Evolutionary conservation across 2,888 invertebrate genomes (phyloP), one percentile per base, ranked within the genome.

Genomic region (Lymantria monacha): DNA sequence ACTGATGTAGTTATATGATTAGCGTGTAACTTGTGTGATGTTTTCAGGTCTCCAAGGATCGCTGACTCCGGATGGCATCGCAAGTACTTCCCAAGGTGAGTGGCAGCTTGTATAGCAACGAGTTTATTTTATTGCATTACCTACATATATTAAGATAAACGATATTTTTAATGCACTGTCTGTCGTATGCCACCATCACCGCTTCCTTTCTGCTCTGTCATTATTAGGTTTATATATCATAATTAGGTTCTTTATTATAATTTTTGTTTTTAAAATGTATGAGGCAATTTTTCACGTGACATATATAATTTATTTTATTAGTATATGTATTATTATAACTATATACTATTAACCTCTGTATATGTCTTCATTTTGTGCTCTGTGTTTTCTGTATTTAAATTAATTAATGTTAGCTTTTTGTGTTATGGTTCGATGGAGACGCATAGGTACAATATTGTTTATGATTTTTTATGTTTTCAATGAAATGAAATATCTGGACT

Each of bases 21-120:
- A 33, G 33, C 9, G 10, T 33, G 33, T 33, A 73, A 70, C 61
- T 57, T 71, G 67, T 76, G 69, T 81, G 62, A 53, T 81, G 62
- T 76, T 87, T 86, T 66, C 93, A 94, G 94, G 93, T 86, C 89
- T 94, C 76, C 85, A 83, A 75, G 93, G 93, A 78, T 92, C 93
- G 57, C 87, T 94, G 80, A 85, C 92, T 61, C 92, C 93, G 55
- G 96, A 96, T 86, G 95, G 95, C 84, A 91, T 96, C 81, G 96
- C 96, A 71, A 95, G 95, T 81, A 96, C 96, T 77, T 96, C 96
- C 74, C 96, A 96, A 96, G 96, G 96, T 96, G 94, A 95, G 95
- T 93, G 70, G 57, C 77, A 69, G 89, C 91, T 90, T 91, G 83
- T 84, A 69, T 85, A 85, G 83, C 81, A 87, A 89, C 87, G 85